These are phyloP conservation scores for Frieseomelitta varia DNA, from an alignment of 1,140 invertebrate species.

Conservation along the genomic window DNA sequence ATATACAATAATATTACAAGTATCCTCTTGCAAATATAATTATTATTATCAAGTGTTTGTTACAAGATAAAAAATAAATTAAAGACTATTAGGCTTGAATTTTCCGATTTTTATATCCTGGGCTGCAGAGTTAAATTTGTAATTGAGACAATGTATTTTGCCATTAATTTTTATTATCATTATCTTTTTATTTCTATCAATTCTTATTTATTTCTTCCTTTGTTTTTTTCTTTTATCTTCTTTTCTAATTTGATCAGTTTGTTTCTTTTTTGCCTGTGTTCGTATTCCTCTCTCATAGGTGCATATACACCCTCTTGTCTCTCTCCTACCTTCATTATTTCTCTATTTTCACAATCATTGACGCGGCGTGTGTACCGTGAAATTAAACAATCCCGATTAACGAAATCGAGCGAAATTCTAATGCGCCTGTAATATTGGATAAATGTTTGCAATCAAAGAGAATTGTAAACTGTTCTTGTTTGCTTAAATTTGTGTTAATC, in stretches of 20 bases:
- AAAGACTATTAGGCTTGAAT: too few relatives aligned
- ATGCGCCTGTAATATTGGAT: conserved; percentile 4
- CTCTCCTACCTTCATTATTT: neutral
- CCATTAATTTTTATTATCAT: neutral
- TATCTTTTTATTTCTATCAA: neutral
- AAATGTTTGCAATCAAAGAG: neutral
- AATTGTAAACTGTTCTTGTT: too few relatives aligned
- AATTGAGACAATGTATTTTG: too few relatives aligned
- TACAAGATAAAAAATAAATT: too few relatives aligned
- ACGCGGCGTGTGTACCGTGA: conserved; percentile 22
- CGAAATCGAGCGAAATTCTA: conserved; percentile 30
- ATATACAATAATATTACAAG: too few relatives aligned
- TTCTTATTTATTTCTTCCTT: neutral
- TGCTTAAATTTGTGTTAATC: too few relatives aligned
- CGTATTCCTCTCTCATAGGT: neutral
- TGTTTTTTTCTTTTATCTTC: too few relatives aligned
- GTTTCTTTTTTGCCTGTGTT: neutral
- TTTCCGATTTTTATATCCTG: too few relatives aligned
- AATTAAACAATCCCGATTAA: conserved; percentile 58
- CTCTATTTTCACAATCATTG: conserved; percentile 22
- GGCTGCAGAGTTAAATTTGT: too few relatives aligned
- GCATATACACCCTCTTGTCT: neutral
- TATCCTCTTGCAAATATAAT: too few relatives aligned
- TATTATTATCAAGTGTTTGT: too few relatives aligned
- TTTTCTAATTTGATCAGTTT: neutral